phyloP scores from a whole-genome alignment of 2,888 invertebrate genomes.

The Vesta saturnalis region DNA sequence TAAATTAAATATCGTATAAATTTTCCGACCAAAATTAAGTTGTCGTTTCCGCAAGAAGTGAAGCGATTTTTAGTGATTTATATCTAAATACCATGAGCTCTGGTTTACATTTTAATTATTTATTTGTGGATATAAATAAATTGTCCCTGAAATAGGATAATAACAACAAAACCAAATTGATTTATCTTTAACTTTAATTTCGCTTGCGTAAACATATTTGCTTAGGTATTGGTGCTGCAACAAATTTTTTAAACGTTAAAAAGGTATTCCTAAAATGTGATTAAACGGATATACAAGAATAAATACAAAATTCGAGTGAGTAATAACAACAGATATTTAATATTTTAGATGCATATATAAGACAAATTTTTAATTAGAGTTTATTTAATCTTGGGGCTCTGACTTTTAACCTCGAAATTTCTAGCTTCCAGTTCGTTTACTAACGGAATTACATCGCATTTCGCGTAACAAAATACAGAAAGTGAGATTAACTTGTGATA shows the following conservation, averaged over 20 bases:
- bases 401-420: slow-evolving; percentile 6
- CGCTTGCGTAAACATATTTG: not conserved
- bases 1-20: slow-evolving; percentile 13
- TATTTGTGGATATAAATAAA: not conserved
- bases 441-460: slow-evolving; percentile 8
- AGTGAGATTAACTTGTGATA: slow-evolving; percentile 2
- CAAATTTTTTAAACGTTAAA: not conserved
- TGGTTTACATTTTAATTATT: not conserved
- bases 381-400: slow-evolving; percentile 3
- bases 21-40: slow-evolving; percentile 15
- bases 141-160: not conserved
- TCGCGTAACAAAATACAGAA: not conserved
- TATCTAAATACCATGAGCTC: slow-evolving; percentile 16
- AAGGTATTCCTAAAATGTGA: slow-evolving; percentile 5
- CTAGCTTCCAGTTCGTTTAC: slow-evolving; percentile 9
- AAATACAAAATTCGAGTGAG: slow-evolving; percentile 2
- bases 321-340: not conserved
- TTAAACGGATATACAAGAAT: not conserved
- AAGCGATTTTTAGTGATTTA: slow-evolving; percentile 15
- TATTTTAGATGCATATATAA: not conserved
- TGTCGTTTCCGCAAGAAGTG: slow-evolving; percentile 11
- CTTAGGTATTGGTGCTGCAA: not conserved
- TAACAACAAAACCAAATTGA: not conserved
- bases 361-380: not conserved
- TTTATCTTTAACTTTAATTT: not conserved